Conservation (phyloP, 2,888 invertebrate species). For the Formica aserva region DNA sequence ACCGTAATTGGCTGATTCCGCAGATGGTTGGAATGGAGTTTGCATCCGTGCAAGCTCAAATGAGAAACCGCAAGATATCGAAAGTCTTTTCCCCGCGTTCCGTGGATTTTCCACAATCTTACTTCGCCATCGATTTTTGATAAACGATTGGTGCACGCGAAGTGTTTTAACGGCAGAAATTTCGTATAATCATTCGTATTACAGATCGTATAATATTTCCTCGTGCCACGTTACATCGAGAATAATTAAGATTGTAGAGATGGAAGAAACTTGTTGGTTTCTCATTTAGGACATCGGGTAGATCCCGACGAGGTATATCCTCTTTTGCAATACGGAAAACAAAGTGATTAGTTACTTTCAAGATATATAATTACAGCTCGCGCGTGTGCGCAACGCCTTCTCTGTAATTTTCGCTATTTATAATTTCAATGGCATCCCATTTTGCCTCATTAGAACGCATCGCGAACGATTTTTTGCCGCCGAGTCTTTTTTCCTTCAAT, state of each 20-base stretch:
- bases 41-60: constrained; percentile 46
- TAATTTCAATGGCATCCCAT: constrained; percentile 46
- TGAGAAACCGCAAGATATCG: constrained; percentile 37
- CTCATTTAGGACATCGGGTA: constrained; percentile 11
- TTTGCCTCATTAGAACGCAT: too few relatives aligned
- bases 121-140: constrained; percentile 3
- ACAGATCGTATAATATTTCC: background rate
- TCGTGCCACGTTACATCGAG: background rate
- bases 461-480: constrained; percentile 27
- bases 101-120: constrained; percentile 23
- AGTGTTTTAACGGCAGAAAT: background rate
- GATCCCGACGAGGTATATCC: constrained; percentile 15
- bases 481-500: constrained; percentile 3
- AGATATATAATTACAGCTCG: constrained; percentile 34
- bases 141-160: background rate
- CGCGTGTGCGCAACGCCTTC: constrained; percentile 25
- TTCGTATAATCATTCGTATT: background rate
- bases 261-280: background rate
- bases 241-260: background rate
- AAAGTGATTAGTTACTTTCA: constrained; percentile 53
- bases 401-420: constrained; percentile 41
- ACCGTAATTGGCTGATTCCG: constrained; percentile 78
- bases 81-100: constrained; percentile 2
- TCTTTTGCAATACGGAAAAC: constrained; percentile 50
- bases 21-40: constrained; percentile 62